A percentile compares a stretch with the other conserved stretches of the same genome.
These are phyloP conservation scores for Melipona bicolor DNA, from an alignment of 2,888 invertebrate genomes.

Conservation along the genomic window DNA sequence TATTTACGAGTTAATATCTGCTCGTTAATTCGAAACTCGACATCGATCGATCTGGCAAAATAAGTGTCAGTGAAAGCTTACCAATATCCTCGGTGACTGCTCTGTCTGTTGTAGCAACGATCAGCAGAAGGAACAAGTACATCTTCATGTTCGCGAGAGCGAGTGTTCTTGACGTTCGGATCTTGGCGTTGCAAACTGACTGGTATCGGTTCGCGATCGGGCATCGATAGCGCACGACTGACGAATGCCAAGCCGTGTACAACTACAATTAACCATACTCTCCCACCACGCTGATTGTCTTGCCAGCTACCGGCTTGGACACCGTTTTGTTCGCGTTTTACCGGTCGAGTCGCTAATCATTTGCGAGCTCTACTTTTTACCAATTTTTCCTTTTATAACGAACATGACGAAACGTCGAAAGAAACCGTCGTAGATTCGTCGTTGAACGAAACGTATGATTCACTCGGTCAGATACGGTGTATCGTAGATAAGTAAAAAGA, in stretches of 20 bases:
- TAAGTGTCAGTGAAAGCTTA: neutral
- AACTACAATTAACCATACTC: slow-evolving; percentile 33
- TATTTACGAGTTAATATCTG: neutral
- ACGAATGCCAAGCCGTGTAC: slow-evolving; percentile 54
- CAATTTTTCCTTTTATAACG: neutral
- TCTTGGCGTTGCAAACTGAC: slow-evolving; percentile 3
- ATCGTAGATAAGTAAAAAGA: slow-evolving; percentile 57
- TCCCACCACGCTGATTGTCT: slow-evolving; percentile 53
- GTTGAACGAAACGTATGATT: slow-evolving; percentile 44
- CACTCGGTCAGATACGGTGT: slow-evolving; percentile 40
- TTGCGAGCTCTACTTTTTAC: neutral
- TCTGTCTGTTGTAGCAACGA: neutral
- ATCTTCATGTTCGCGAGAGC: neutral
- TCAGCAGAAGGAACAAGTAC: neutral
- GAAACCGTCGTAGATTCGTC: neutral
- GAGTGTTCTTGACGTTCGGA: neutral
- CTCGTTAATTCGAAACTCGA: neutral
- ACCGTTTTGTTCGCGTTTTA: neutral
- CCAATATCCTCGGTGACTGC: slow-evolving; percentile 12
- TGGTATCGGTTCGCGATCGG: slow-evolving; percentile 61
- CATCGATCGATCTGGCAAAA: neutral
- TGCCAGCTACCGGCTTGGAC: slow-evolving; percentile 9
- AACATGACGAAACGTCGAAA: neutral
- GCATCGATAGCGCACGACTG: slow-evolving; percentile 71
- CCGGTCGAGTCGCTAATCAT: neutral